Percentiles rank a stretch among this genome's conserved stretches.
Conservation (phyloP, 2,797 vertebrate species). For the Sebastes diploproa region DNA sequence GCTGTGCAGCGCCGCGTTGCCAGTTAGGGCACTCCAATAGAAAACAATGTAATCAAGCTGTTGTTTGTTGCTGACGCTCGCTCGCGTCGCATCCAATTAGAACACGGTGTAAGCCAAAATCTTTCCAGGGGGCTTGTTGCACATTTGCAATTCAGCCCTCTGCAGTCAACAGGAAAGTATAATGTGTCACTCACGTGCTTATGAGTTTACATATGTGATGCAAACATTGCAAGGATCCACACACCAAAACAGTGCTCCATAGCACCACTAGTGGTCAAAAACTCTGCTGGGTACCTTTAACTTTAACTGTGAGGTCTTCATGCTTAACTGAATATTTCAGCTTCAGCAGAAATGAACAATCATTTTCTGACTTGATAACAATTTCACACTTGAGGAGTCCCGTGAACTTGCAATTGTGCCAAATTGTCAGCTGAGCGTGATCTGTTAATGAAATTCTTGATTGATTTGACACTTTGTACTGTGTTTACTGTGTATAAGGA, state of each 20-base stretch:
- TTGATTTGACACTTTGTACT: not conserved
- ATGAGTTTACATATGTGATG: no score
- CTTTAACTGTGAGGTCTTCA: not conserved
- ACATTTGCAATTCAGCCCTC: no score
- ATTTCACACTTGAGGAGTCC: not conserved
- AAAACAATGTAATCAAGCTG: no score
- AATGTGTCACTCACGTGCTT: no score
- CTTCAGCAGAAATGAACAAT: not conserved
- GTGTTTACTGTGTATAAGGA: slow-evolving; percentile 12
- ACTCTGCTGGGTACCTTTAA: not conserved
- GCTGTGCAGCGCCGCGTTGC: no score
- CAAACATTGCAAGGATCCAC: not conserved
- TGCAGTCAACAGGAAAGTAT: no score
- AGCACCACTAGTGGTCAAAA: not conserved
- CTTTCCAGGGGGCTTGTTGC: no score
- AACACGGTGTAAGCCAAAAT: no score
- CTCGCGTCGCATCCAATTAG: no score
- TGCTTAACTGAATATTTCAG: not conserved
- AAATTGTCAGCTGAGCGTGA: slow-evolving; percentile 10
- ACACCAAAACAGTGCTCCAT: not conserved
- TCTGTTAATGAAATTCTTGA: not conserved
- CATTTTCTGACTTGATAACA: not conserved
- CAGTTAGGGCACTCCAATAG: no score
- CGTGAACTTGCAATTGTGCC: not conserved
- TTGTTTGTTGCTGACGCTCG: no score